phyloP scores from a whole-genome alignment of 1,140 invertebrate genomes.

The Calycopis cecrops region DNA sequence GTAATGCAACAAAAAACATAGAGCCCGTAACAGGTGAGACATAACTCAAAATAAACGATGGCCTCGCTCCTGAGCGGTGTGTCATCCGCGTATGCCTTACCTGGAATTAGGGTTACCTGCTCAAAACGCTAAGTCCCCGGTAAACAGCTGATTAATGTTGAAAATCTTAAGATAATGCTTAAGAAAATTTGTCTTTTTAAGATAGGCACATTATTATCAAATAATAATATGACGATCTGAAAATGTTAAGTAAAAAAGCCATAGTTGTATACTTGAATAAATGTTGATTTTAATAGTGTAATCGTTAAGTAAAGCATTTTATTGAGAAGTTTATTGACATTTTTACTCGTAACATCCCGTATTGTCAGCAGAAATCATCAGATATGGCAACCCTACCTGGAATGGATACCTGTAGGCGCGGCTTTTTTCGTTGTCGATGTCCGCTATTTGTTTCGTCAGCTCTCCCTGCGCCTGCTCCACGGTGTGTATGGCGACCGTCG shows the following conservation, averaged over 20 bases:
- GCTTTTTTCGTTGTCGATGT: conserved; percentile 52
- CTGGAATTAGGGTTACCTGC: background rate
- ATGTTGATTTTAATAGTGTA: no score
- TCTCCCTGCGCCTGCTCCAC: conserved; percentile 83
- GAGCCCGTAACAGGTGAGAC: conserved; percentile 9
- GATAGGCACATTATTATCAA: no score
- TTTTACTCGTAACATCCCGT: no score
- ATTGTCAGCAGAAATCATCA: background rate
- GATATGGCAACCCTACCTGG: conserved; percentile 30
- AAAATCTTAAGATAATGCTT: no score
- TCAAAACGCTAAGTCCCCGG: no score
- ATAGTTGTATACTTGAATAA: no score
- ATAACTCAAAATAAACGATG: conserved; percentile 20
- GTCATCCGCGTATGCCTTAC: background rate
- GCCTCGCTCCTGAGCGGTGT: background rate
- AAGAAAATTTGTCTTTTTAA: no score
- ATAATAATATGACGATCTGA: no score
- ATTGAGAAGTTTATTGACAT: no score
- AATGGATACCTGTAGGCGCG: conserved; percentile 55
- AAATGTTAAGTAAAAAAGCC: no score
- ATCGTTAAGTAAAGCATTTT: no score
- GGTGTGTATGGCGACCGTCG: conserved; percentile 82
- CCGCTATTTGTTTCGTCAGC: conserved; percentile 56
- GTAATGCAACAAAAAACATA: background rate
- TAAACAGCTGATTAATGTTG: no score